Evolutionary conservation across 1,140 invertebrate species (phyloP).

Genomic region (Tetragnatha versicolor): DNA sequence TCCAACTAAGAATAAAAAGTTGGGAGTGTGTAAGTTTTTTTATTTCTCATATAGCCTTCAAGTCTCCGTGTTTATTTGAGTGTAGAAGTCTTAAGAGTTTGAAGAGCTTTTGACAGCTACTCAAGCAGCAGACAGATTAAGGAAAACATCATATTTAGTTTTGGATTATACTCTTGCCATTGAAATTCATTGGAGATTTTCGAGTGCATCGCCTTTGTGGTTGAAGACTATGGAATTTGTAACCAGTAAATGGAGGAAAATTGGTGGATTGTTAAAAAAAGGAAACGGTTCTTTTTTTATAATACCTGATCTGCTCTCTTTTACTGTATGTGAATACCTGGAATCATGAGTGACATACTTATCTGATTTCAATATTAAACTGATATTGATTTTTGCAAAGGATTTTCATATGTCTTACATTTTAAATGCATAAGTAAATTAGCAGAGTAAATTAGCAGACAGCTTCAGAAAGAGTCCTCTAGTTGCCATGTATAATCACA

Average conservation of each 20-base stretch:
- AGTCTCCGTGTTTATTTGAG: not conserved
- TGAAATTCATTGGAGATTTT: not conserved
- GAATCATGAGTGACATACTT: too few relatives aligned
- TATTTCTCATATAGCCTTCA: not conserved
- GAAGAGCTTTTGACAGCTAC: not conserved
- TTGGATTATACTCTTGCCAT: not conserved
- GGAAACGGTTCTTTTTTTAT: not conserved
- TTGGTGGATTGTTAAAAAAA: not conserved
- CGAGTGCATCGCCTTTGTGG: not conserved
- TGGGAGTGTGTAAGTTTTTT: constrained; percentile 70
- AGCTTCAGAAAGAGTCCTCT: too few relatives aligned
- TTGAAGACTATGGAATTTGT: not conserved
- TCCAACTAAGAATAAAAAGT: constrained; percentile 71
- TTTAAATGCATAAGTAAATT: too few relatives aligned
- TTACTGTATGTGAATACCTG: too few relatives aligned
- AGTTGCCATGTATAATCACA: too few relatives aligned
- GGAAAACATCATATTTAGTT: not conserved
- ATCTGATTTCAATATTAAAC: too few relatives aligned
- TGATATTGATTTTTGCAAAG: too few relatives aligned
- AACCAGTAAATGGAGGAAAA: not conserved
- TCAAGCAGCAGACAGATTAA: not conserved
- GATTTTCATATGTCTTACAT: too few relatives aligned
- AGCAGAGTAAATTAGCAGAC: too few relatives aligned
- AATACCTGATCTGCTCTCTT: not conserved
- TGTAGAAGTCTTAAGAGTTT: not conserved